Evolutionary conservation across 1,140 invertebrate genomes (phyloP).

Genomic region (Steinernema feltiae): DNA sequence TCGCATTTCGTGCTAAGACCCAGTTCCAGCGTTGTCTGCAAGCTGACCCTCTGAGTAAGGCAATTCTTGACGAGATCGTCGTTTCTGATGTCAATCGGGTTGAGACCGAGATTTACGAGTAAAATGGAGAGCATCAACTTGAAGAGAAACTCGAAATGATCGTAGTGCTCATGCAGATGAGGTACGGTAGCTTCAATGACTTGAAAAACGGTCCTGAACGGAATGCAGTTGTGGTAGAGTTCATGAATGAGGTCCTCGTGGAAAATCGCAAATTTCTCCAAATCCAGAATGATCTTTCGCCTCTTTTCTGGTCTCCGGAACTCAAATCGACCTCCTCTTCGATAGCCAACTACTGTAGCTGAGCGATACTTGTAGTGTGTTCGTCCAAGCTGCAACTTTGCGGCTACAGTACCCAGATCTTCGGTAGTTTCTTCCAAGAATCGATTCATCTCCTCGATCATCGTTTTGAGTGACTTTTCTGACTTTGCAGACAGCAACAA

Average conservation of each 20-base stretch:
- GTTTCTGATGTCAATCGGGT: neutral
- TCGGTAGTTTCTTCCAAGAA: conserved; percentile 9
- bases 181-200: neutral
- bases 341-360: neutral
- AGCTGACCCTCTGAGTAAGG: neutral
- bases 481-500: conserved; percentile 40
- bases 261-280: neutral
- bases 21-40: neutral
- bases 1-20: neutral
- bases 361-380: conserved; percentile 16
- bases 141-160: neutral
- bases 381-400: conserved; percentile 7
- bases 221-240: neutral
- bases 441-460: conserved; percentile 4
- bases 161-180: neutral
- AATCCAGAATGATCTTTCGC: neutral
- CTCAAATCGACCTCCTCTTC: neutral
- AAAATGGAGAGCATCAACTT: neutral
- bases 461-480: conserved; percentile 20
- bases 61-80: neutral
- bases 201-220: neutral
- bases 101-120: neutral
- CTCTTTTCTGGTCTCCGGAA: neutral
- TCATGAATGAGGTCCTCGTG: neutral
- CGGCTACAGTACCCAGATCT: neutral